phyloP scores from a whole-genome alignment of 2,797 vertebrate genomes.

The Anguilla anguilla region DNA sequence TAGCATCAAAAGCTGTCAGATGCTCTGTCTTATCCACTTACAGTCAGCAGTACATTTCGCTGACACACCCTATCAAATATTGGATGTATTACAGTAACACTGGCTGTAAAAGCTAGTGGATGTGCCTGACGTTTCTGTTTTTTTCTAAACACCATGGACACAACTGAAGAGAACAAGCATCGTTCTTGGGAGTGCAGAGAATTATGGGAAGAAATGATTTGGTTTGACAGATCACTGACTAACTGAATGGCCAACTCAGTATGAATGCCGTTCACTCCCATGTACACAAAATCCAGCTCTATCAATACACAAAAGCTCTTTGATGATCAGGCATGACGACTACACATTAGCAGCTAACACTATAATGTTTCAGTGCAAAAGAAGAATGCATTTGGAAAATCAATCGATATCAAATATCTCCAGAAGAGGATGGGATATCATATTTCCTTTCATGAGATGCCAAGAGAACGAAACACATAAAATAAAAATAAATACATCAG shows the following conservation, averaged over 20 bases:
- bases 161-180: not conserved
- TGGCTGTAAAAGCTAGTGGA: not conserved
- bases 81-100: not conserved
- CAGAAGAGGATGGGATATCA: not conserved
- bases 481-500: not conserved
- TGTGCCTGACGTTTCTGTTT: not conserved
- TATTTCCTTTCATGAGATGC: not conserved
- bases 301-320: not conserved
- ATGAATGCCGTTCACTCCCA: not conserved
- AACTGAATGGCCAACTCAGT: not conserved
- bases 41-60: not conserved
- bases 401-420: conserved; percentile 11
- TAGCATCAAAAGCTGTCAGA: conserved; percentile 21
- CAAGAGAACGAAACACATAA: not conserved
- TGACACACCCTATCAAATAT: not conserved
- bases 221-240: not conserved
- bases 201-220: not conserved
- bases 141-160: not conserved
- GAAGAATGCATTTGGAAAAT: conserved; percentile 13
- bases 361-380: not conserved
- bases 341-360: not conserved
- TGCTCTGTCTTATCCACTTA: conserved; percentile 1
- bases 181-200: not conserved
- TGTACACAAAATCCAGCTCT: not conserved
- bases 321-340: not conserved